Evolutionary conservation across 2,113 vertebrate species (phyloP), one percentile per base, ranked within the genome.

Genomic region (Rhinogobius similis): DNA sequence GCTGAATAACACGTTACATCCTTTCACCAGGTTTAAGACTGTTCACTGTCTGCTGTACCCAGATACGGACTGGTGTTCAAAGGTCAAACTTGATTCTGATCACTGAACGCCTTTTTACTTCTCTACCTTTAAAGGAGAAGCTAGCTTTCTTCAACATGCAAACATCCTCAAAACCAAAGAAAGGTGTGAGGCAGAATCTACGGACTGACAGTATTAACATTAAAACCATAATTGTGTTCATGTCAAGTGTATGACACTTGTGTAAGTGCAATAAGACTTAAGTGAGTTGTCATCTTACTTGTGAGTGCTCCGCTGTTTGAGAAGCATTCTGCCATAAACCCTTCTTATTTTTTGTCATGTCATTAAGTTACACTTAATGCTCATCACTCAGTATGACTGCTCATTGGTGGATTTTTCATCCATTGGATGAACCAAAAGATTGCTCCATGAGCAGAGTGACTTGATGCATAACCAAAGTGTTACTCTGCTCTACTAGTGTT

Each of bases 21-120:
- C 4, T 0, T 38, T 65, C 48, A 68, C 6, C 86, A 99, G 98
- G 85, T 99, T 98, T 85, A 95, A 95, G 88, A 96, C 96, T 0
- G 81, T 99, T 63, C 98, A 99, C 77, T 99, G 97, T 84, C 94
- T 94, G 3, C 94, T 98, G 77, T 98, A 98, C 75, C 95, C 97
- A 12, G 92, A 95, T n/a, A 97, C 96, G 1, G 82, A 89, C 29
- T 98, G 96, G 97, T 99, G 98, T 83, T 94, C 94, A 21, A 56
- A 75, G 73, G 79, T 79, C 77, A 89, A 77, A 62, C 26, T 1
- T 21, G 75, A 10, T 20, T 79, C 68, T 29, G 55, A 65, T 66
- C 39, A 29, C 70, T 87, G 53, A 85, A 20, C 62, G n/a, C 13
- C 36, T 29, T 14, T 27, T 9, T 10, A 21, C 8, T 21, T 52